Conservation (phyloP, 2,113 vertebrate species). For the Podiceps cristatus region DNA sequence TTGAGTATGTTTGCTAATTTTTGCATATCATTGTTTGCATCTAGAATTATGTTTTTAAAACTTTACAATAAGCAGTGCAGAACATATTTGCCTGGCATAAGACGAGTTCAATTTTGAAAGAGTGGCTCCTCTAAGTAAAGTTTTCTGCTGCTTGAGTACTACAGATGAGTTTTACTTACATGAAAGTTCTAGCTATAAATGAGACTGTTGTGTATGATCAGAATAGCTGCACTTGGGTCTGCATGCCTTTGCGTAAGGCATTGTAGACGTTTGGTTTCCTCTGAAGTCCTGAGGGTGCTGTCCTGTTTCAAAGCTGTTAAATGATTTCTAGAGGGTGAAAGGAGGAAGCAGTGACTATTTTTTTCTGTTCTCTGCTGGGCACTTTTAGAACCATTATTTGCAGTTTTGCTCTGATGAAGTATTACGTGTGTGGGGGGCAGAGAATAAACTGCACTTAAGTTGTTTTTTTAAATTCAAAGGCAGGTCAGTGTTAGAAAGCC, state of each 20-base stretch:
- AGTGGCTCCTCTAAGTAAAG: background rate
- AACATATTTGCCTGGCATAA: accelerated
- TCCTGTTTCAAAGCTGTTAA: background rate
- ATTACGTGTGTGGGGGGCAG: background rate
- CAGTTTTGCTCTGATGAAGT: background rate
- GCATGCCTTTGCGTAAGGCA: background rate
- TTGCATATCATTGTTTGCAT: background rate
- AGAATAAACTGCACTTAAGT: background rate
- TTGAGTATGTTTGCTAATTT: background rate
- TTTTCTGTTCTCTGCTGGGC: background rate
- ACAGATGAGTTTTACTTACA: background rate
- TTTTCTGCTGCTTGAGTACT: background rate
- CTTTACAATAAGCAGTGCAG: background rate
- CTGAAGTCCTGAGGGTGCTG: background rate
- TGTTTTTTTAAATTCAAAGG: background rate
- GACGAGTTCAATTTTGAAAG: background rate
- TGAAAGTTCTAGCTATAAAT: background rate
- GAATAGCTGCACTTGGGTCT: background rate
- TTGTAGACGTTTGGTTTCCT: background rate
- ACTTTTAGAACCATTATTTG: background rate
- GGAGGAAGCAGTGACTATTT: background rate
- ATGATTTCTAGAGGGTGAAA: background rate
- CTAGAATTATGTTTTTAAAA: background rate
- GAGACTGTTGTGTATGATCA: background rate
- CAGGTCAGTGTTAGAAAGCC: background rate